phyloP scores from a whole-genome alignment of 2,113 vertebrate genomes.

The Tachuris rubrigastra region DNA sequence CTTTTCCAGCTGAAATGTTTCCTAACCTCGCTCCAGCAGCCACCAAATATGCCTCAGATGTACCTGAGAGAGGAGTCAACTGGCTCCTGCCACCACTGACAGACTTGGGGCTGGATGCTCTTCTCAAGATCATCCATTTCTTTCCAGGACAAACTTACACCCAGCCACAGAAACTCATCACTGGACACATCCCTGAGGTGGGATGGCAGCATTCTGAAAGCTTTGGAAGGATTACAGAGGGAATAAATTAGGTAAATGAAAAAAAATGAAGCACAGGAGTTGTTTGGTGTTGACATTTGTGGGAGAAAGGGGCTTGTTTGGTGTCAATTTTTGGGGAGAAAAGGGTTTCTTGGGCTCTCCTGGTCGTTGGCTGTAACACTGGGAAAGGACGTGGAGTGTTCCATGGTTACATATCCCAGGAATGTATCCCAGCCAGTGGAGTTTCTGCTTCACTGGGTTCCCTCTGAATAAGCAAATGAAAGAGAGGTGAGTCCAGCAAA shows the following conservation, averaged over 20 bases:
- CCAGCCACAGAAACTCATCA: not conserved
- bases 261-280: not conserved
- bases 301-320: not conserved
- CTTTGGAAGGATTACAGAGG: not conserved
- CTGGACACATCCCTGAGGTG: not conserved
- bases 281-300: not conserved
- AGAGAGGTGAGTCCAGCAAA: not conserved
- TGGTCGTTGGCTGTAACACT: not conserved
- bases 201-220: not conserved
- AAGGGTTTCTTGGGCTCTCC: not conserved
- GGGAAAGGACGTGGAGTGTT: not conserved
- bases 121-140: not conserved
- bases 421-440: not conserved
- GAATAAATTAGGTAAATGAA: not conserved
- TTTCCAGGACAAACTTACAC: not conserved
- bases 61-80: not conserved
- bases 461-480: not conserved
- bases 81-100: not conserved
- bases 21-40: not conserved
- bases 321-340: not conserved
- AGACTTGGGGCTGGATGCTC: not conserved
- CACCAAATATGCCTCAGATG: not conserved
- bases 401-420: not conserved
- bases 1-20: not conserved
- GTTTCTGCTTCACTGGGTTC: not conserved